phyloP scores from a whole-genome alignment of 2,113 vertebrate species.

The Laticauda laticaudata region DNA sequence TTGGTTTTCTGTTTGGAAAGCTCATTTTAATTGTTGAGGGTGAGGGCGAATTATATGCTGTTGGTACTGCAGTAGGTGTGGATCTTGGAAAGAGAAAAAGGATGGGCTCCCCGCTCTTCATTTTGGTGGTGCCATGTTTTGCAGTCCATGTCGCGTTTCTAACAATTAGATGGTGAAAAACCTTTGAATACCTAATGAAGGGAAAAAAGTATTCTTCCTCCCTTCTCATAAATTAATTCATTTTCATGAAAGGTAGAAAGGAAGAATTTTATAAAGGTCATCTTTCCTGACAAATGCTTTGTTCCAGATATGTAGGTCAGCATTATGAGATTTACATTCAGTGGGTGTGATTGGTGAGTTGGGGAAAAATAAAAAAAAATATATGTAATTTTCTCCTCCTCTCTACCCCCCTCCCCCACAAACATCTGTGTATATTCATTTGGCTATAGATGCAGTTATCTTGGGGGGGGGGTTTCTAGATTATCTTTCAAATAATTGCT shows the following conservation, averaged over 20 bases:
- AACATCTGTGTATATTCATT: neutral
- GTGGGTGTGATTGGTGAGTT: neutral
- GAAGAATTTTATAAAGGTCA: neutral
- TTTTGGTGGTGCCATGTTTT: constrained; percentile 38
- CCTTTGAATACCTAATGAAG: neutral
- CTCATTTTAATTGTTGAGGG: constrained; percentile 11
- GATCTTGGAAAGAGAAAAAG: constrained; percentile 31
- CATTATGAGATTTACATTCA: neutral
- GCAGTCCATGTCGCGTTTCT: constrained; percentile 25
- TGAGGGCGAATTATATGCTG: constrained; percentile 23
- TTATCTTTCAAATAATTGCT: neutral
- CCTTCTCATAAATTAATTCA: neutral
- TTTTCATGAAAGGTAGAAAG: neutral
- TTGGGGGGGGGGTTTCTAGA: neutral
- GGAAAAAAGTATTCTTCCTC: neutral
- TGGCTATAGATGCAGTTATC: neutral
- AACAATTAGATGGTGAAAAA: neutral
- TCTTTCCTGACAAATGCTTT: constrained; percentile 7
- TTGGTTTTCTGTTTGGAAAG: constrained; percentile 5
- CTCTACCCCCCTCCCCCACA: neutral
- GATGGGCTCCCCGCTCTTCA: constrained; percentile 5
- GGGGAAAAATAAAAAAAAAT: neutral
- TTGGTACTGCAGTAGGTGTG: constrained; percentile 40
- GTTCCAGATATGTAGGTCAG: constrained; percentile 1
- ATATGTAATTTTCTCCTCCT: too few relatives aligned